phyloP scores from a whole-genome alignment of 2,888 invertebrate species.

The Oeneis ivallda region DNA sequence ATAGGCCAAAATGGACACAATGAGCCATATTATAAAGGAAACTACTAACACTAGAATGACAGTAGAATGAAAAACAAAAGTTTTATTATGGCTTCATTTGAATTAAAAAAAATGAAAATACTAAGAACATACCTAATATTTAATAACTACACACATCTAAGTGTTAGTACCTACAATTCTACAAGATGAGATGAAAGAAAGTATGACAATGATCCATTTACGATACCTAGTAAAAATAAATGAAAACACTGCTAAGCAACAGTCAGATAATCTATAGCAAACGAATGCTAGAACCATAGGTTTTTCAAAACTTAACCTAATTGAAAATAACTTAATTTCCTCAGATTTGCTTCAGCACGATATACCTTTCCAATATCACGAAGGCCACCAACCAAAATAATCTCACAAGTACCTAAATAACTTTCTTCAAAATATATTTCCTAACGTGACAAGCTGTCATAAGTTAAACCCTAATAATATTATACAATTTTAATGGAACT shows the following conservation, averaged over 20 bases:
- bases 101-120: background rate
- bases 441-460: constrained; percentile 11
- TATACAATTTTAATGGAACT: constrained; percentile 14
- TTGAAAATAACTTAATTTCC: background rate
- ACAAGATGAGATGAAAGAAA: background rate
- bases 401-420: background rate
- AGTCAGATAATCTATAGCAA: background rate
- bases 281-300: too few species aligned
- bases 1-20: constrained; percentile 29
- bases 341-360: background rate
- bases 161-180: background rate
- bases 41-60: background rate
- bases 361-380: background rate
- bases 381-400: constrained; percentile 5
- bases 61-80: constrained; percentile 6
- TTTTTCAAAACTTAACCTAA: background rate
- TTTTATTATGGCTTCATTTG: background rate
- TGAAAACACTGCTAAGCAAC: background rate
- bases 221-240: background rate
- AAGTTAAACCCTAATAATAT: constrained; percentile 11
- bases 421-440: constrained; percentile 3
- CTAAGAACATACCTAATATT: background rate
- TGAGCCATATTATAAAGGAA: constrained; percentile 11
- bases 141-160: background rate
- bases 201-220: background rate